These are phyloP conservation scores for Embidobia sp. DNA, from an alignment of 2,888 invertebrate species.

Conservation along the genomic window DNA sequence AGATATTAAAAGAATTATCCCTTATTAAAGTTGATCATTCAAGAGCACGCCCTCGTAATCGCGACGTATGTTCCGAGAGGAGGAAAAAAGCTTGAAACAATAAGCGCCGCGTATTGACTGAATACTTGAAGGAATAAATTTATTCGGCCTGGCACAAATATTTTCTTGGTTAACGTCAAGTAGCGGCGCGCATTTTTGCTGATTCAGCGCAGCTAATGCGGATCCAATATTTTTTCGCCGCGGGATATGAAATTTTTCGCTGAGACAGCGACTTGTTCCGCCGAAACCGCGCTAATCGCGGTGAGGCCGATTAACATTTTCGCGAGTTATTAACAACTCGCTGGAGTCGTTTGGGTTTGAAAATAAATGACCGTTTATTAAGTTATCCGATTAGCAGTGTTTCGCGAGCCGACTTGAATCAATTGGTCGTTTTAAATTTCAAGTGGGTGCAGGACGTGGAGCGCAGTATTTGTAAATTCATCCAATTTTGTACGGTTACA, in stretches of 20 bases:
- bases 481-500: too few relatives aligned
- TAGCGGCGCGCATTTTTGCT: constrained; percentile 10
- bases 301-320: too few relatives aligned
- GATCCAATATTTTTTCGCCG: constrained; percentile 19
- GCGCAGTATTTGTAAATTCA: too few relatives aligned
- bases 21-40: constrained; percentile 25
- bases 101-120: background rate
- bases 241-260: constrained; percentile 18
- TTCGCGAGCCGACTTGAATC: too few relatives aligned
- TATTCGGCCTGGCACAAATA: background rate
- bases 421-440: too few relatives aligned
- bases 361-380: too few relatives aligned
- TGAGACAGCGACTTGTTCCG: constrained; percentile 11
- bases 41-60: constrained; percentile 22
- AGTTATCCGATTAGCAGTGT: too few relatives aligned
- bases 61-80: background rate
- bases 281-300: too few relatives aligned
- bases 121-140: background rate
- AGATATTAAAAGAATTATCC: constrained; percentile 34
- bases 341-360: too few relatives aligned
- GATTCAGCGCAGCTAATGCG: constrained; percentile 27
- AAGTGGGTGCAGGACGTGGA: too few relatives aligned
- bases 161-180: constrained; percentile 3
- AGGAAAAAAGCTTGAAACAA: constrained; percentile 3
- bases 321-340: too few relatives aligned